A percentile compares a stretch with the other conserved stretches of the same genome.
Conservation (phyloP, 2,113 vertebrate species). For the Amazona guildingii region DNA sequence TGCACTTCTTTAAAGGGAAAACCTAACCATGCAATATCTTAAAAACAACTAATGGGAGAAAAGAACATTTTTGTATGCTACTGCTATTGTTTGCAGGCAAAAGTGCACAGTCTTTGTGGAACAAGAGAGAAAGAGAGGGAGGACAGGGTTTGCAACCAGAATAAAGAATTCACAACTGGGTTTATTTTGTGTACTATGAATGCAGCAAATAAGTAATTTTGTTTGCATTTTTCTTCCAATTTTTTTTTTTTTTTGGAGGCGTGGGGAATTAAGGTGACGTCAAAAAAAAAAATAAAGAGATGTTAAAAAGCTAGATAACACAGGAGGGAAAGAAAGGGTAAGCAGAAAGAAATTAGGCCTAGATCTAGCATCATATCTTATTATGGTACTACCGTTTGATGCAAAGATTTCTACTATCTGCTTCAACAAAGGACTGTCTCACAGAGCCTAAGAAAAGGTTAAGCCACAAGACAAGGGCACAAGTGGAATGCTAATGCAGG, state of each 20-base stretch:
- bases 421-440: neutral
- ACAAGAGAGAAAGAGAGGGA: neutral
- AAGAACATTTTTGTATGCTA: neutral
- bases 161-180: neutral
- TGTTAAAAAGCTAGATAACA: neutral
- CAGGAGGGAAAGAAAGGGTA: neutral
- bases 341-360: neutral
- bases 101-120: neutral
- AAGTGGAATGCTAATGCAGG: neutral
- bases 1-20: neutral
- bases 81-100: neutral
- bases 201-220: neutral
- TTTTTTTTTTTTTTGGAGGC: neutral
- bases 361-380: neutral
- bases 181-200: neutral
- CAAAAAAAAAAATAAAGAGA: neutral
- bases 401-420: neutral
- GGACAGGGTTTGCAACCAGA: neutral
- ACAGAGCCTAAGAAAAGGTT: neutral
- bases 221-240: neutral
- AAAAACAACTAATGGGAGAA: neutral
- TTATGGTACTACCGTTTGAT: neutral
- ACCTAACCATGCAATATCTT: neutral
- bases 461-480: neutral
- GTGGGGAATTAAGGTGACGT: neutral